Evolutionary conservation across 1,140 invertebrate species (phyloP), one percentile per base, ranked within the genome.

Genomic region (Drosophila bocki): DNA sequence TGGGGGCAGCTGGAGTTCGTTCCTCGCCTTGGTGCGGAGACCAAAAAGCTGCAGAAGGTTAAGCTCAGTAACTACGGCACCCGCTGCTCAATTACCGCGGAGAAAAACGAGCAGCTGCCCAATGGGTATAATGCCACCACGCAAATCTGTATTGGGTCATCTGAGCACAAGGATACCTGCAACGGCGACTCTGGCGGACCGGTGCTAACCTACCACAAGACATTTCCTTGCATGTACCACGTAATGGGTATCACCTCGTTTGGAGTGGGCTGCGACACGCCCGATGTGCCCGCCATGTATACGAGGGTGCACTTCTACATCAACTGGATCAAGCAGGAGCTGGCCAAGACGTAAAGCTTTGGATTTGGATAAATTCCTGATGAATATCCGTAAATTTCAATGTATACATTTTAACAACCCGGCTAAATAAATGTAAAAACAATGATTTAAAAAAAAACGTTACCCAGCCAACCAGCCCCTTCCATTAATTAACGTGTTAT

Each of bases 141-240:
- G 60, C 94, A 94, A 82, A 74, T 97, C 9, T 97, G 96, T 91
- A 96, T 96, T 26, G 96, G 96, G 6, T 94, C 92, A 41, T 91
- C 94, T 35, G 78, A 86, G 15, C 45, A 47, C 32, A 93, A 91
- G 71, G 94, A 94, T 50, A 94, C 93, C 7, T 94, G 94, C 70
- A 80, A 80, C 37, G 91, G 91, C 5, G 92, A 92, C 51, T 91
- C 90, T 3, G 92, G 92, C 1, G 92, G 92, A 0, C 92, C 92
- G 7, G 63, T 93, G 41, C 42, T 92, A 32, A 59, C 62, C 3
- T 75, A 82, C 22, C 90, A 93, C 54, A 45, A 58, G 8, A 19
- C 68, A 0, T 71, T 54, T 54, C 64, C 78, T 0, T 93, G 92
- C 42, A 92, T 88, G 78, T 91, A 90, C 15, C 78, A 78, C 32